Conservation (phyloP, 1,140 invertebrate species). For the Drosophila seguyi region DNA sequence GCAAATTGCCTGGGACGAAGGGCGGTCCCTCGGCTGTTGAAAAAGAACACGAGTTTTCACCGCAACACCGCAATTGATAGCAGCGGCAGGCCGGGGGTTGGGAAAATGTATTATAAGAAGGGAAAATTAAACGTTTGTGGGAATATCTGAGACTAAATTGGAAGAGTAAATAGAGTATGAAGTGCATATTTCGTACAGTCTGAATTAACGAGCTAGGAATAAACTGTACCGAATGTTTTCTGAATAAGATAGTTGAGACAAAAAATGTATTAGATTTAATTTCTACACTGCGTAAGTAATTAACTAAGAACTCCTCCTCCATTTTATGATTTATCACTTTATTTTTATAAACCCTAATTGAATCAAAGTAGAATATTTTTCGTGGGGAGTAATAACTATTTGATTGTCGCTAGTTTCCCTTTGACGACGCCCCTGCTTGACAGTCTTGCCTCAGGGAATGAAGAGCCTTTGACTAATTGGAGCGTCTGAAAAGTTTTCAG, state of each 20-base stretch:
- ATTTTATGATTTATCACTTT: too few species aligned
- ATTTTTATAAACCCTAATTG: too few species aligned
- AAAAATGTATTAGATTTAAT: too few species aligned
- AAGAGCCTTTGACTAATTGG: conserved; percentile 52
- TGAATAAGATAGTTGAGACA: too few species aligned
- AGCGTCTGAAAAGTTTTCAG: conserved; percentile 54
- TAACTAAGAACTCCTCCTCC: too few species aligned
- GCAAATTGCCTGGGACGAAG: conserved; percentile 11
- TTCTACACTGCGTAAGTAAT: too few species aligned
- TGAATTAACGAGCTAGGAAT: not conserved
- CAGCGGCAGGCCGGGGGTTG: not conserved
- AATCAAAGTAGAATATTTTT: not conserved
- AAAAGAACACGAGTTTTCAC: conserved; percentile 28
- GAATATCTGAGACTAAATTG: too few species aligned
- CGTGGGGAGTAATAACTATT: not conserved
- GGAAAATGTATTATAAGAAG: conserved; percentile 5
- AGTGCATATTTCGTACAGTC: not conserved
- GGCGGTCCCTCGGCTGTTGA: conserved; percentile 11
- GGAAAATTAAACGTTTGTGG: conserved; percentile 1
- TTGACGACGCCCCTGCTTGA: conserved; percentile 8
- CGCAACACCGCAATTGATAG: conserved; percentile 6
- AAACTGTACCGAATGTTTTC: not conserved
- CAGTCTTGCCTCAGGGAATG: conserved; percentile 10
- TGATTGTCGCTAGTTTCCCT: not conserved
- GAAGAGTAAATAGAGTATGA: conserved; percentile 6